These are phyloP conservation scores for Alectura lathami DNA, from an alignment of 2,113 vertebrate genomes.

Conservation along the genomic window DNA sequence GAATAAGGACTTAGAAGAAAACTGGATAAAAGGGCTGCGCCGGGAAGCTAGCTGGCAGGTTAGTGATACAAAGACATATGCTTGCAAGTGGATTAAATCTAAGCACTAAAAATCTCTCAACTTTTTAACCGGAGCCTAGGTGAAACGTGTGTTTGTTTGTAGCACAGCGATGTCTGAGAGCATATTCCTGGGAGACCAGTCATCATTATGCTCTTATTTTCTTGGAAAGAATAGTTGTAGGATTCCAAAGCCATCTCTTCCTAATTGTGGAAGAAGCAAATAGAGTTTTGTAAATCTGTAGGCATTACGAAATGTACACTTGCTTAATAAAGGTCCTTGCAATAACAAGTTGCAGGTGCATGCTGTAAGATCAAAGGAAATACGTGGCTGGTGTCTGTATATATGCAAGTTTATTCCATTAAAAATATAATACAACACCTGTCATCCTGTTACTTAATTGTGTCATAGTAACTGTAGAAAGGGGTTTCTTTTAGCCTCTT, in stretches of 20 bases:
- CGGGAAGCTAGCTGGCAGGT: conserved; percentile 79
- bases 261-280: conserved; percentile 35
- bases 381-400: conserved; percentile 25
- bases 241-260: conserved; percentile 49
- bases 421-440: conserved; percentile 75
- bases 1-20: conserved; percentile 78
- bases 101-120: conserved; percentile 42
- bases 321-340: conserved; percentile 69
- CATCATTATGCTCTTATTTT: conserved; percentile 54
- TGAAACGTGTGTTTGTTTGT: conserved; percentile 27
- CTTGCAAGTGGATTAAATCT: conserved; percentile 5
- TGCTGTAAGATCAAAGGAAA: conserved; percentile 65
- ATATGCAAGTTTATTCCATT: conserved; percentile 64
- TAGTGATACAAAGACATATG: conserved; percentile 62
- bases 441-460: conserved; percentile 78
- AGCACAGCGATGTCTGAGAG: conserved; percentile 16
- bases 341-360: conserved; percentile 76
- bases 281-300: conserved; percentile 66
- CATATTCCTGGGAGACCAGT: conserved; percentile 9
- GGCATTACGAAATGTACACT: conserved; percentile 63
- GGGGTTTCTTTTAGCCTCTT: conserved; percentile 81
- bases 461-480: conserved; percentile 77
- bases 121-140: conserved; percentile 20
- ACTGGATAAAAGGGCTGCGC: conserved; percentile 78
- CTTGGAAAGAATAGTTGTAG: conserved; percentile 57